Conservation (phyloP, 2,797 vertebrate genomes). For the Atherinosoma microstoma region DNA sequence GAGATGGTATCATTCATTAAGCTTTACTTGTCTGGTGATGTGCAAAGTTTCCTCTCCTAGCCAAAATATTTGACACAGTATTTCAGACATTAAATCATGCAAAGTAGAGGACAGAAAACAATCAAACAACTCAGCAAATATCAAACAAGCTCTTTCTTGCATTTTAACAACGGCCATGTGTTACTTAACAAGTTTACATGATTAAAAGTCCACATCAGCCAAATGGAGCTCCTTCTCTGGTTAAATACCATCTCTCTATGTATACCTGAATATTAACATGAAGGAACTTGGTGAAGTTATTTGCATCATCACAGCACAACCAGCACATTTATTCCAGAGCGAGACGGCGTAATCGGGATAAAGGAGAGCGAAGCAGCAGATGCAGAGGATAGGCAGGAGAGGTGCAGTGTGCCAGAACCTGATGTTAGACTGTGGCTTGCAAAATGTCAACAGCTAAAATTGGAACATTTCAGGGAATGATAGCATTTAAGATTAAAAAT, state of each 20-base stretch:
- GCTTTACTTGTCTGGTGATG: neutral
- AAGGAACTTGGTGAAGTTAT: conserved; percentile 37
- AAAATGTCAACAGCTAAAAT: neutral
- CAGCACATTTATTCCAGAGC: conserved; percentile 59
- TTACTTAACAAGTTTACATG: neutral
- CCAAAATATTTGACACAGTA: conserved; percentile 3
- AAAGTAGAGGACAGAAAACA: neutral
- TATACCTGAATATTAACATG: conserved; percentile 20
- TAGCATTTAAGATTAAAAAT: neutral
- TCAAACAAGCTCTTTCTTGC: conserved; percentile 15
- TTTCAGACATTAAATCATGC: conserved; percentile 9
- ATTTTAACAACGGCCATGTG: neutral
- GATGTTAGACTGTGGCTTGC: conserved; percentile 21
- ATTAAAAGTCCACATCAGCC: conserved; percentile 20
- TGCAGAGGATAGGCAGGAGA: conserved; percentile 53
- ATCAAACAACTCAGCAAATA: conserved; percentile 2
- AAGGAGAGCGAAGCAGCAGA: conserved; percentile 59
- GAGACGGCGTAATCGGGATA: conserved; percentile 39
- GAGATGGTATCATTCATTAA: conserved; percentile 4
- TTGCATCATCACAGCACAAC: conserved; percentile 23
- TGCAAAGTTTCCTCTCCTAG: neutral
- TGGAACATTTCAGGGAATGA: neutral
- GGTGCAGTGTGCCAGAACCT: conserved; percentile 62
- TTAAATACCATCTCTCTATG: conserved; percentile 16
- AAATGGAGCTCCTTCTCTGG: conserved; percentile 17